phyloP scores from a whole-genome alignment of 2,797 vertebrate species.

The Anniella stebbinsi region DNA sequence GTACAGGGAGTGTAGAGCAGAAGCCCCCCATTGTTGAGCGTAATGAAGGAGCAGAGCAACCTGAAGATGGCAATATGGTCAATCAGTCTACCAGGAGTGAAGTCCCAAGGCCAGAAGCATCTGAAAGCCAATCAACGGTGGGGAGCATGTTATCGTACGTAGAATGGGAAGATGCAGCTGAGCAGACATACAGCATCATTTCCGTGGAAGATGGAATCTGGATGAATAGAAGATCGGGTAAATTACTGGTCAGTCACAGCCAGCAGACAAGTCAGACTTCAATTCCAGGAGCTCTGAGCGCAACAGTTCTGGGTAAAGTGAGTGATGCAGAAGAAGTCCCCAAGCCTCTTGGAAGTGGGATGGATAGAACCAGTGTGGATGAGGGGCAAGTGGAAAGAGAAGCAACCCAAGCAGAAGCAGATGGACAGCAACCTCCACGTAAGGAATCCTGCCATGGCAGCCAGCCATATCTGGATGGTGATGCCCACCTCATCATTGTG shows the following conservation, averaged over 20 bases:
- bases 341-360: neutral
- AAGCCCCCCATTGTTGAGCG: neutral
- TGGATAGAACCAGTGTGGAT: neutral
- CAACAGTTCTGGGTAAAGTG: neutral
- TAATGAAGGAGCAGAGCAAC: neutral
- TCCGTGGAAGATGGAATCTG: conserved; percentile 30
- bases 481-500: fast-evolving
- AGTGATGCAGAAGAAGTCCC: too few species aligned
- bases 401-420: neutral
- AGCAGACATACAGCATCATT: conserved; percentile 34
- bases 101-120: neutral
- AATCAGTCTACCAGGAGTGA: neutral
- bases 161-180: neutral
- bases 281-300: neutral
- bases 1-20: neutral
- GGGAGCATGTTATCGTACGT: fast-evolving
- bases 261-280: conserved; percentile 16
- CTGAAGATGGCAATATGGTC: neutral
- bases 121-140: neutral
- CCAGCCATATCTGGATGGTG: neutral
- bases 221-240: conserved; percentile 34
- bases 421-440: neutral
- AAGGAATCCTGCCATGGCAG: neutral
- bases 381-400: neutral
- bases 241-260: conserved; percentile 7